phyloP scores from a whole-genome alignment of 2,888 invertebrate species.

The Archaeoteleia sp. region DNA sequence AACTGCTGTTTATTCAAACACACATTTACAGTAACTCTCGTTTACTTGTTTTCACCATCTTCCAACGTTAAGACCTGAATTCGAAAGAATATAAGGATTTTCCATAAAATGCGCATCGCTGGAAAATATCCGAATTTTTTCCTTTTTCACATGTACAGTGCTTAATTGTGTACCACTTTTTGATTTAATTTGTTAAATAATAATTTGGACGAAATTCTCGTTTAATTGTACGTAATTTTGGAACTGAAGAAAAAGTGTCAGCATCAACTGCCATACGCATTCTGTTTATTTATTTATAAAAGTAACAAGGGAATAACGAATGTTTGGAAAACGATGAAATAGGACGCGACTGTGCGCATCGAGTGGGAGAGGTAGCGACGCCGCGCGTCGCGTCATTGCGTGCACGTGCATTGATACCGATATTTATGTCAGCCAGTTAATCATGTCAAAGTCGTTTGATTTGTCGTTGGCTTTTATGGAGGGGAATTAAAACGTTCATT shows the following conservation, averaged over 20 bases:
- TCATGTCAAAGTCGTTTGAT: conserved; percentile 74
- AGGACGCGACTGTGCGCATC: conserved; percentile 6
- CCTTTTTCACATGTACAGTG: too few species aligned
- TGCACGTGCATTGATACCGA: conserved; percentile 73
- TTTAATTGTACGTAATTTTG: too few species aligned
- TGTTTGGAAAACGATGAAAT: conserved; percentile 36
- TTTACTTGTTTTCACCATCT: too few species aligned
- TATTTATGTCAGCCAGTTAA: conserved; percentile 74
- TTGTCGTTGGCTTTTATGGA: conserved; percentile 74
- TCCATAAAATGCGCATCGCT: too few species aligned
- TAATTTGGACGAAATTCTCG: too few species aligned
- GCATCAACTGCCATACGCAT: conserved; percentile 30
- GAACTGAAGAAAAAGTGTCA: conserved; percentile 24
- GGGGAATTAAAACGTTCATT: conserved; percentile 75
- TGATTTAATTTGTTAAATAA: too few species aligned
- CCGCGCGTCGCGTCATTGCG: conserved; percentile 70
- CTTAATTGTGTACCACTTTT: too few species aligned
- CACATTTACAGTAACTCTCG: too few species aligned
- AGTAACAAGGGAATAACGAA: conserved; percentile 43
- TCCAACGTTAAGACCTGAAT: too few species aligned
- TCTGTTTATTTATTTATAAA: conserved; percentile 50
- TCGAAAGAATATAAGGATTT: too few species aligned
- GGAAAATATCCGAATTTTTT: too few species aligned
- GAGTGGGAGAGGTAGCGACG: conserved; percentile 48
- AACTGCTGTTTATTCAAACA: too few species aligned